Base-by-base conservation (phyloP, 1,140 invertebrate genomes). In the Drosophila sechellia region DNA sequence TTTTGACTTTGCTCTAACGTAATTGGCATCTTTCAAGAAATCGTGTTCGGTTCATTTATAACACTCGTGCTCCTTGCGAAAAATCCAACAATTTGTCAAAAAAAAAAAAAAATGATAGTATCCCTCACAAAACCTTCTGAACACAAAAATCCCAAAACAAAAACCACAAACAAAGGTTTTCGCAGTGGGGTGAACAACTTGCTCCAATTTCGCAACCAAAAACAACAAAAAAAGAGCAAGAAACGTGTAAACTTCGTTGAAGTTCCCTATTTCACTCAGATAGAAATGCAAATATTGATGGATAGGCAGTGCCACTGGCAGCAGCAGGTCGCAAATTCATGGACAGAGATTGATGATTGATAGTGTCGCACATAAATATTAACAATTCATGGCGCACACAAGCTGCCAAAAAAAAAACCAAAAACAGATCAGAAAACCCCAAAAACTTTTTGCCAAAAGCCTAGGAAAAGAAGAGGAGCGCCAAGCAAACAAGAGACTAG, bases 381-480 rank as follows among this genome's bases (percentile, higher is more conserved):
- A 85, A 85, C 81, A 85, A 85, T 79, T 85, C 81, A 77, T 85
- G 77, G 73, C 79, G 77, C 79, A 83, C 79, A 81, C 76, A 59
- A 66, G 64, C 59, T 68, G 46, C 64, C 60, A 20, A 12, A 52
- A 64, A 63, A 64, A 25, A 35, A 63, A 45, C 35, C 6, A 8
- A 42, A 40, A 35, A 59, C 13, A 46, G 20, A 35, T 54, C 27
- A 60, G 31, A 73, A 61, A 61, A 27, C 42, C 17, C 17, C 12
- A 37, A 58, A 46, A 42, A 61, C 56, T 66, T 65, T 57, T 65
- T 53, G 50, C 34, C 50, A 52, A 63, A 46, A 48, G 31, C 48
- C 57, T 34, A 60, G 56, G 31, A 43, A 54, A 34, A 40, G 35
- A 60, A 53, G 46, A 37, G 57, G 42, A 54, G 39, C 31, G 6